Evolutionary conservation across 1,140 invertebrate genomes (phyloP), one percentile per base, ranked within the genome.

Genomic region (Aphelenchoides fujianensis): DNA sequence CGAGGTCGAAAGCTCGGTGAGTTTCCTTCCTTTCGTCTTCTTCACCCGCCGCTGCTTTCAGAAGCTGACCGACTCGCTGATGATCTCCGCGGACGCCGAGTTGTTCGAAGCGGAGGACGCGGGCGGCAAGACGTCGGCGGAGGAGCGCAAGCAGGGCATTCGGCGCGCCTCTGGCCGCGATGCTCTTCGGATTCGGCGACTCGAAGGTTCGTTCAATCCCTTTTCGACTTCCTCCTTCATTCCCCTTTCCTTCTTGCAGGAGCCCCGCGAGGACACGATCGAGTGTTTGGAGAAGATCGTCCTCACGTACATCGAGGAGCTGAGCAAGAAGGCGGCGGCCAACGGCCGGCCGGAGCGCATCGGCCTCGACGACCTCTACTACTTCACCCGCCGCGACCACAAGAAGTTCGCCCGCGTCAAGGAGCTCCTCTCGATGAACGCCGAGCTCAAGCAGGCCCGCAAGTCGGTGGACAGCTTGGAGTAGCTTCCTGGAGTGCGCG

Each of bases 101-200:
- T n/a, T 61, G n/a, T 61, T 61, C 36, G 74, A 75, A 23, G 28
- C n/a, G 2, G 74, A 75, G 31, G 74, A 76, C 2, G 69, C 71
- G 23, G 36, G 48, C 12, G 57, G 76, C 32, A 74, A 74, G 54
- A 75, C 74, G 37, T 67, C 77, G n/a, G 75, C 74, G 27, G 74
- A 76, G 32, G 74, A 76, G n/a, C 59, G 74, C 36, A 76, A 76
- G 35, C 75, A 28, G 30, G 30, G 78, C 2, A 78, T 76, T 48
- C n/a, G 74, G 23, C 59, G 63, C 48, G 81, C 84, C 54, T 69
- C n/a, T 98, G 52, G 88, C 95, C 37, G 96, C 95, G 81, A 98
- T 98, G 95, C 97, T 99, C 93, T 99, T 95, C 86, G 96, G 96
- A 0, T 98, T 98, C 89, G 96, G 96, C n/a, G 96, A 99, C 87